These are phyloP conservation scores for Labeo catla DNA, from an alignment of 2,113 vertebrate genomes.

Conservation along the genomic window DNA sequence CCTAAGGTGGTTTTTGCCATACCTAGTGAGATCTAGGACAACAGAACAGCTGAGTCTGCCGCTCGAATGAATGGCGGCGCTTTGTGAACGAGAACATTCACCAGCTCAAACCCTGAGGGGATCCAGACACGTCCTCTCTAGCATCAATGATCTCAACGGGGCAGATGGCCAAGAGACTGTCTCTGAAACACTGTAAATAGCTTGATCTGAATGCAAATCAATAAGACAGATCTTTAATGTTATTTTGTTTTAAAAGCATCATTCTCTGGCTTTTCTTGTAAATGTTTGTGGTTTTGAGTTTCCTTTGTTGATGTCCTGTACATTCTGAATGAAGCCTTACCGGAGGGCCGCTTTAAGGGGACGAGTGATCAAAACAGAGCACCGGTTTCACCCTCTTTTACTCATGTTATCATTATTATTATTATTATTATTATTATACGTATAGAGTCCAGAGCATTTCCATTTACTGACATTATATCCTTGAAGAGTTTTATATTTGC, in stretches of 20 bases:
- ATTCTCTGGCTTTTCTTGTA: not conserved
- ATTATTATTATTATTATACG: not conserved
- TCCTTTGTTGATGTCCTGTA: not conserved
- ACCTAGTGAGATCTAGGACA: not conserved
- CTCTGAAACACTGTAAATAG: slow-evolving; percentile 51
- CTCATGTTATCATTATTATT: not conserved
- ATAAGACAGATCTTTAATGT: not conserved
- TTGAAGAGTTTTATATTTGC: not conserved
- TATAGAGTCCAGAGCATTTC: not conserved
- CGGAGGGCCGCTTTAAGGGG: not conserved
- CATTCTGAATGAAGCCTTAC: slow-evolving; percentile 1
- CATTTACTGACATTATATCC: not conserved
- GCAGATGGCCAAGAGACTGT: slow-evolving; percentile 18
- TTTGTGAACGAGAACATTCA: slow-evolving; percentile 21
- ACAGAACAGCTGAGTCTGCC: slow-evolving; percentile 33
- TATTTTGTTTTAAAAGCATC: slow-evolving; percentile 11
- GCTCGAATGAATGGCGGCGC: slow-evolving; percentile 18
- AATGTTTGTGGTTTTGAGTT: slow-evolving; percentile 20
- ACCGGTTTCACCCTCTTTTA: not conserved
- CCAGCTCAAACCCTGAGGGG: slow-evolving; percentile 14
- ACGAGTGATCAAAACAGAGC: not conserved
- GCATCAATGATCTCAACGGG: slow-evolving; percentile 5
- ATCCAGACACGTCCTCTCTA: slow-evolving; percentile 13
- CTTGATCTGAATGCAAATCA: slow-evolving; percentile 40
- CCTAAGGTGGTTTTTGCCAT: slow-evolving; percentile 41